Percentiles rank a stretch among this genome's conserved stretches.
Evolutionary conservation across 2,797 vertebrate genomes (phyloP).

Genomic region (Oreonectes daqikongensis): DNA sequence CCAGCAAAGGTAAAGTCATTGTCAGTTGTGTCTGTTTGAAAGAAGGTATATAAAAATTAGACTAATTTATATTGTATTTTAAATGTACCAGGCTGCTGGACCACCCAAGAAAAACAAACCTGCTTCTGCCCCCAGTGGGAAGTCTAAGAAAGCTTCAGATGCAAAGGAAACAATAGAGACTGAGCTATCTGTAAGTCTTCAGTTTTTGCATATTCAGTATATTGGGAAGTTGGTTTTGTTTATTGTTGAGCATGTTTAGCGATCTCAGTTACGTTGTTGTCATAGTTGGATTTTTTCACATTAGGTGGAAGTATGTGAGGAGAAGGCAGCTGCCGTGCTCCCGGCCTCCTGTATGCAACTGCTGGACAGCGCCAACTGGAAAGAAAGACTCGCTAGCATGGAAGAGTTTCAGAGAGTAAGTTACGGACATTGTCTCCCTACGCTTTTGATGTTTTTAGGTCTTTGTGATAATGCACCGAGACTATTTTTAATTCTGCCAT

Average conservation of each 20-base stretch:
- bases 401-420: slow-evolving; percentile 95
- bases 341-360: slow-evolving; percentile 90
- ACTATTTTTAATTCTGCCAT: neutral
- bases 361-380: slow-evolving; percentile 95
- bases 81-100: slow-evolving; percentile 75
- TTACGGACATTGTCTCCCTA: neutral
- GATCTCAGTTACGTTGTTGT: too few relatives aligned
- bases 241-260: neutral
- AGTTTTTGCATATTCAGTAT: neutral
- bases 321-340: slow-evolving; percentile 88
- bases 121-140: slow-evolving; percentile 74
- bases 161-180: slow-evolving; percentile 85
- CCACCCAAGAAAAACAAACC: slow-evolving; percentile 87
- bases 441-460: neutral
- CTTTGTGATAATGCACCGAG: neutral
- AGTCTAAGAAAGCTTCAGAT: slow-evolving; percentile 85
- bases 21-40: neutral
- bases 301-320: slow-evolving; percentile 91
- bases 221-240: neutral
- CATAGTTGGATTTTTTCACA: neutral
- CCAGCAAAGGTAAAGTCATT: slow-evolving; percentile 78
- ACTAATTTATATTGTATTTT: slow-evolving; percentile 24
- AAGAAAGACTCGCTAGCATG: slow-evolving; percentile 96
- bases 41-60: neutral
- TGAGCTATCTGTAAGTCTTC: slow-evolving; percentile 85